Percentiles rank a stretch among this genome's conserved stretches.
Evolutionary conservation across 2,113 vertebrate species (phyloP).

Genomic region (Hydrochoerus hydrochaeris): DNA sequence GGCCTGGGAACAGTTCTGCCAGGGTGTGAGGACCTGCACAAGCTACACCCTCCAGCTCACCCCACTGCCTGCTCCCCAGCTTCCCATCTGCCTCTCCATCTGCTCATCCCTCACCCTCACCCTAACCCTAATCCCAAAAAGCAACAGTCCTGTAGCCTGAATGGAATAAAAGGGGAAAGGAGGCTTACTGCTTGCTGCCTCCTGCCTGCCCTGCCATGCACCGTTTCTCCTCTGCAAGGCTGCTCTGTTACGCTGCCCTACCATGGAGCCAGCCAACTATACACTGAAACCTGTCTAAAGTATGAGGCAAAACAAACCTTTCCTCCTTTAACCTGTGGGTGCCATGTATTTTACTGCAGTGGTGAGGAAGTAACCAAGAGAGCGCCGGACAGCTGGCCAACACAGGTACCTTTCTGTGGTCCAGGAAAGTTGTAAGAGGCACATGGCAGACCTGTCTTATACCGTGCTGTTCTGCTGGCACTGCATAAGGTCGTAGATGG

Average conservation of each 20-base stretch:
- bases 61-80: not conserved
- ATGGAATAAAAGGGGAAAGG: not conserved
- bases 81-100: not conserved
- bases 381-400: not conserved
- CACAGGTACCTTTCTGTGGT: not conserved
- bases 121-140: not conserved
- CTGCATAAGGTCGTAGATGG: not conserved
- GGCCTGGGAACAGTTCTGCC: not conserved
- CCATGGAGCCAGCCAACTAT: not conserved
- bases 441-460: not conserved
- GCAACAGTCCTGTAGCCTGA: not conserved
- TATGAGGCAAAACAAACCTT: too few species aligned
- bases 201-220: not conserved
- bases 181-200: not conserved
- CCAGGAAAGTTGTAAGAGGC: not conserved
- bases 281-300: too few species aligned
- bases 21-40: not conserved
- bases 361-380: not conserved
- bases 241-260: not conserved
- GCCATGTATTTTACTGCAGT: too few species aligned
- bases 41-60: not conserved
- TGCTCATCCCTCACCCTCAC: too few species aligned
- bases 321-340: too few species aligned
- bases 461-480: not conserved
- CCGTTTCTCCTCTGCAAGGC: not conserved